phyloP scores from a whole-genome alignment of 2,113 vertebrate species.

The Strigops habroptila region DNA sequence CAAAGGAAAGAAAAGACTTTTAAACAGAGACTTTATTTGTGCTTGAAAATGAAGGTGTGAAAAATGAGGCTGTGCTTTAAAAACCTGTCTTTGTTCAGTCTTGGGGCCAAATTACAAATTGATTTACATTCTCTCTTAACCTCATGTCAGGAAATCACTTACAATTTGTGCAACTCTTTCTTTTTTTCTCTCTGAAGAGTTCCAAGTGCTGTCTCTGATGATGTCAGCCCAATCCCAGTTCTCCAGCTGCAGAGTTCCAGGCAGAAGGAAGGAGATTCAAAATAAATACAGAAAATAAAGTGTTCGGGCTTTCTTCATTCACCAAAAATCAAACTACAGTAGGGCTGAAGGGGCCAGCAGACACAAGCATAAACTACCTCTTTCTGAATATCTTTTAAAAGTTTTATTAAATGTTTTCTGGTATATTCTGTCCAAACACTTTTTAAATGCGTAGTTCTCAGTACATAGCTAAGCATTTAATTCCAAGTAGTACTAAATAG shows the following conservation, averaged over 20 bases:
- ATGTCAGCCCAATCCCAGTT: not conserved
- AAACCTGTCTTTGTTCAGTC: not conserved
- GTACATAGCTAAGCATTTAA: not conserved
- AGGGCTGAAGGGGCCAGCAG: not conserved
- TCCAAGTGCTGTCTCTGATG: not conserved
- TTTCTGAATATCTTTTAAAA: not conserved
- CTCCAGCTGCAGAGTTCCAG: not conserved
- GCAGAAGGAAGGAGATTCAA: not conserved
- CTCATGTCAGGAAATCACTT: not conserved
- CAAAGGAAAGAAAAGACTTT: not conserved
- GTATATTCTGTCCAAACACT: not conserved
- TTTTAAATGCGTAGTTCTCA: not conserved
- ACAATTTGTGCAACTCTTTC: not conserved
- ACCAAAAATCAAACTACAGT: not conserved
- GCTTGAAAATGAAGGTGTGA: not conserved
- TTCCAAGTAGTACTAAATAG: not conserved
- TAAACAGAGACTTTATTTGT: not conserved
- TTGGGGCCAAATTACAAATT: not conserved
- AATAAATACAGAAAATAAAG: not conserved
- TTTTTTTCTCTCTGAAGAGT: not conserved
- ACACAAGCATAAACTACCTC: not conserved
- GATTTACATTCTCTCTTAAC: constrained; percentile 7
- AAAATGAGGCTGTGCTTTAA: not conserved
- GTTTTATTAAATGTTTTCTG: not conserved
- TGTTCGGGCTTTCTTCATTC: not conserved